These are phyloP conservation scores for Channa striata DNA, from an alignment of 2,797 vertebrate genomes.

Conservation along the genomic window DNA sequence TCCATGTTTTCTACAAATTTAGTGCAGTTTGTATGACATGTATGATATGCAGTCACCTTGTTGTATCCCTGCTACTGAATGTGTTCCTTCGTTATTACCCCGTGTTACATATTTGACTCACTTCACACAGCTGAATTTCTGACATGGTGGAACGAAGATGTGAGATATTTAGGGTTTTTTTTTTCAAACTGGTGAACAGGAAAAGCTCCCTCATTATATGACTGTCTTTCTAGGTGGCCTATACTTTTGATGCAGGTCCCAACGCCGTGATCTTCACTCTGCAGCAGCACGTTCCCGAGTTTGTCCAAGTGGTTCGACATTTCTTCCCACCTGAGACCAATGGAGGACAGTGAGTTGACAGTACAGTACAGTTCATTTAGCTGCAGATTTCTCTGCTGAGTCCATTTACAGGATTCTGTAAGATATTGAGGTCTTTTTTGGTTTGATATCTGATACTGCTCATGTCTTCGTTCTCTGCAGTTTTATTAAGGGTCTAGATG, in stretches of 20 bases:
- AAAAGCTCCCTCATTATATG: neutral
- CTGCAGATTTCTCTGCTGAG: neutral
- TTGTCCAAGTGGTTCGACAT: conserved; percentile 86
- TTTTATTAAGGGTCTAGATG: conserved; percentile 89
- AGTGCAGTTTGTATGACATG: neutral
- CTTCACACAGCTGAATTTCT: conserved; percentile 34
- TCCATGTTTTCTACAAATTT: neutral
- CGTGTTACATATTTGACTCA: conserved; percentile 3
- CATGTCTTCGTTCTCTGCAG: conserved; percentile 72
- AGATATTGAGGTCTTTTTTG: conserved; percentile 2
- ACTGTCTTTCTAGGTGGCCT: conserved; percentile 86
- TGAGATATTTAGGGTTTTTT: too few species aligned
- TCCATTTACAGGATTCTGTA: neutral
- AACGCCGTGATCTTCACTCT: conserved; percentile 93
- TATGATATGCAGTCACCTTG: neutral
- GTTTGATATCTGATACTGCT: conserved; percentile 7
- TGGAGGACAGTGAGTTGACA: conserved; percentile 86
- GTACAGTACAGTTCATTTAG: neutral
- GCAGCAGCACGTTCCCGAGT: conserved; percentile 87
- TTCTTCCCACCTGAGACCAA: conserved; percentile 90
- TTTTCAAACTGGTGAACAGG: conserved; percentile 41
- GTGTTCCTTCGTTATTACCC: neutral
- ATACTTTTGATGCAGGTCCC: conserved; percentile 96
- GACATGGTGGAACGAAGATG: conserved; percentile 54
- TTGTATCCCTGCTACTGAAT: neutral